Percentiles rank a stretch among this genome's conserved stretches.
Conservation (phyloP, 1,140 invertebrate species). For the Charaxes varanes region DNA sequence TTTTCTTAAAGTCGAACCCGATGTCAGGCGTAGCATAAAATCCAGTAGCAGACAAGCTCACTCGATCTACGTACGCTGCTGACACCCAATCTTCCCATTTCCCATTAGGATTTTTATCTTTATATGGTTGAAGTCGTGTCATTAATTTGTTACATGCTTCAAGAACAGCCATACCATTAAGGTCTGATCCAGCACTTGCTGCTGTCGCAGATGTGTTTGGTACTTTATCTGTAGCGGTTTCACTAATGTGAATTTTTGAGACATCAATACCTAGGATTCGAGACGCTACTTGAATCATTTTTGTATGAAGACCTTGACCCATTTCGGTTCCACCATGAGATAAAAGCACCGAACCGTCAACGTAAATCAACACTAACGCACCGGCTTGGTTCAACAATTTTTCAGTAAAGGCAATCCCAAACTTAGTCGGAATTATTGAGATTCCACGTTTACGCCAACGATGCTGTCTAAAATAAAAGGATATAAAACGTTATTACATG, state of each 20-base stretch:
- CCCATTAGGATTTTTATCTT: slow-evolving; percentile 84
- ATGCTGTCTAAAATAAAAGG: slow-evolving; percentile 77
- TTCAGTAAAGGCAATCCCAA: slow-evolving; percentile 90
- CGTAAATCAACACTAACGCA: slow-evolving; percentile 91
- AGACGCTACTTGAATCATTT: slow-evolving; percentile 93
- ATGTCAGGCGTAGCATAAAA: slow-evolving; percentile 90
- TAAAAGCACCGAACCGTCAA: slow-evolving; percentile 94
- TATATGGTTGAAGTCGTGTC: slow-evolving; percentile 85
- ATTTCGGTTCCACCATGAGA: slow-evolving; percentile 95
- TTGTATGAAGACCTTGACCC: slow-evolving; percentile 96
- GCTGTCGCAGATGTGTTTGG: slow-evolving; percentile 95
- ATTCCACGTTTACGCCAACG: slow-evolving; percentile 93
- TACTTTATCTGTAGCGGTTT: slow-evolving; percentile 94
- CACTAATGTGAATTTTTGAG: slow-evolving; percentile 89
- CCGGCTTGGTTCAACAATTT: slow-evolving; percentile 91
- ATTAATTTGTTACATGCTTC: slow-evolving; percentile 88
- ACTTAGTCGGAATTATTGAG: slow-evolving; percentile 91
- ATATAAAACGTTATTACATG: slow-evolving; percentile 8
- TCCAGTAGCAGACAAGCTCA: slow-evolving; percentile 90
- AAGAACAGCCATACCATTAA: slow-evolving; percentile 96
- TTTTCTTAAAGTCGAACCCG: slow-evolving; percentile 83
- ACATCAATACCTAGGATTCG: slow-evolving; percentile 82
- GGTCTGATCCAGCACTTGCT: slow-evolving; percentile 92
- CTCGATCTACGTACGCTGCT: slow-evolving; percentile 85
- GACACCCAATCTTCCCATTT: slow-evolving; percentile 91